Evolutionary conservation across 2,113 vertebrate genomes (phyloP), one percentile per base, ranked within the genome.

Genomic region (Callipepla squamata): DNA sequence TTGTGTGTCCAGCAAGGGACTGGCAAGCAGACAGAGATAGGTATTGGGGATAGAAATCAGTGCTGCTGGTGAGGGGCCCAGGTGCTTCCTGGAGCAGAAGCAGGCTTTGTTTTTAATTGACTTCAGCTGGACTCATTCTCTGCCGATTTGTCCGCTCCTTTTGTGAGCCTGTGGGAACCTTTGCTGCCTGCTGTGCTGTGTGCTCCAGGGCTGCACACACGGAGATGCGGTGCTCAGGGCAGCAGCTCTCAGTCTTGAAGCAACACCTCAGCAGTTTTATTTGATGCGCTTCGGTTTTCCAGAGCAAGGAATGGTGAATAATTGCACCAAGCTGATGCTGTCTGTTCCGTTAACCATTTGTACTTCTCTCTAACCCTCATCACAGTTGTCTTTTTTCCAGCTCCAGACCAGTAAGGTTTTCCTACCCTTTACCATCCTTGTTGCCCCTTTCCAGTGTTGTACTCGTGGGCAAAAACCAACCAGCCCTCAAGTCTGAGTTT

Each of bases 21-120:
- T 30, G 23, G 50, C 0, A 0, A 58, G 50, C 3, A 1, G 19
- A 4, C 2, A 11, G 22, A 51, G 18, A 32, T 1, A 21, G 61
- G 5, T 22, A 6, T 38, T 65, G 20, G 48, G 67, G 50, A 18
- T 30, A 14, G 44, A 66, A 51, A 51, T 15, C 1, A 1, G 22
- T 75, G 51, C 6, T 50, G 5, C 45, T 85, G 76, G 10, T 32
- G 48, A n/a, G 62, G 48, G 76, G 50, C 55, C 55, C 47, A 13
- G 18, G 30, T 34, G 47, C 45, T 68, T 80, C 63, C 86, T 88
- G 50, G 65, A 1, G 63, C 79, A 55, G 40, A 50, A 73, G 18
- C 58, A 65, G 38, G 55, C 14, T 22, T 6, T 6, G 1, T 42
- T 23, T 88, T 66, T 70, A 36, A 44, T 3, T 50, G 59, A 25